phyloP scores from a whole-genome alignment of 1,140 invertebrate species.

The Bombus waltoni region DNA sequence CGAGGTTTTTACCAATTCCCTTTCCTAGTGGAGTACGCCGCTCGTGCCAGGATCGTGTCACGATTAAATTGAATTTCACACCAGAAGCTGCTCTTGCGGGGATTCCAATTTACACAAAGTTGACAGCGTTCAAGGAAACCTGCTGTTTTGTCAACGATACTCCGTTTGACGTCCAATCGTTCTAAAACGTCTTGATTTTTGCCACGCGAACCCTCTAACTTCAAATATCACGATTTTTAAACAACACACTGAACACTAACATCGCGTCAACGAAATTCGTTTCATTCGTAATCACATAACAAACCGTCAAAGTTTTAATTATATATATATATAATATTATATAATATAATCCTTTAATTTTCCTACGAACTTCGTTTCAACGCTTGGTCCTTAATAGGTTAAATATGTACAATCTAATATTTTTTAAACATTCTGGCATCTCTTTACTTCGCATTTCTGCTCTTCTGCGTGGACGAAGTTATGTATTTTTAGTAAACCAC shows the following conservation, averaged over 20 bases:
- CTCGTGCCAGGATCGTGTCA: not conserved
- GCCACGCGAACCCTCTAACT: too few relatives aligned
- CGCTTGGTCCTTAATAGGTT: too few relatives aligned
- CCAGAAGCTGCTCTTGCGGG: not conserved
- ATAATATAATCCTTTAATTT: not conserved
- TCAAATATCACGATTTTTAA: not conserved
- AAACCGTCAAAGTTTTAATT: too few relatives aligned
- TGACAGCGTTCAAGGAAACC: not conserved
- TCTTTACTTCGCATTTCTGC: too few relatives aligned
- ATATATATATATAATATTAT: too few relatives aligned
- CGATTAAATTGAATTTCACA: slow-evolving; percentile 38
- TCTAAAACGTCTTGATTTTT: not conserved
- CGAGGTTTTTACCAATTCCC: not conserved
- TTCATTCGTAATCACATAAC: too few relatives aligned
- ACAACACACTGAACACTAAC: too few relatives aligned
- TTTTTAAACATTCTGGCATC: too few relatives aligned
- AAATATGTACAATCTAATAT: too few relatives aligned
- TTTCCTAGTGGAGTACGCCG: not conserved
- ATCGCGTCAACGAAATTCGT: too few relatives aligned
- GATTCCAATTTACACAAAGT: not conserved
- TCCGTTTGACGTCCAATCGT: not conserved
- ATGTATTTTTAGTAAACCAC: too few relatives aligned
- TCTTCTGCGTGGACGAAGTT: too few relatives aligned
- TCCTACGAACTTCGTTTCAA: not conserved
- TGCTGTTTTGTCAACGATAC: not conserved